phyloP scores from a whole-genome alignment of 2,888 invertebrate species.

The Stenodema calcarata region DNA sequence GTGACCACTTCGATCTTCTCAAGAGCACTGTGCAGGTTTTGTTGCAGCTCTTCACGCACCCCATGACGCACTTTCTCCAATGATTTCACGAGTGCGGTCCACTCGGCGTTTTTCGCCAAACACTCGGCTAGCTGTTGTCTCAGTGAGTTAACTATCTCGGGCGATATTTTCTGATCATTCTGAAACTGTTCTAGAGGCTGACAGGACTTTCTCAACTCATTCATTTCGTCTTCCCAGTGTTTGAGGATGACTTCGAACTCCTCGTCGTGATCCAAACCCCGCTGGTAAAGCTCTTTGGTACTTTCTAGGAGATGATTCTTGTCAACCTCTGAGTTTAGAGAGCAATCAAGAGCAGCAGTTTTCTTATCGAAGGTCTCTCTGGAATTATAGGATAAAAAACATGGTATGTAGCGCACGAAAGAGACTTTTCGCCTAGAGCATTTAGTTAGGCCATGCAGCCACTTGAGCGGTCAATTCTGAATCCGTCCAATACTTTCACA shows the following conservation, averaged over 20 bases:
- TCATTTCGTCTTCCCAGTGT: slow-evolving; percentile 9
- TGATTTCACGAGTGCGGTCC: not conserved
- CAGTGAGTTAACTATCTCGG: not conserved
- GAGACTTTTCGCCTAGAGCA: too few relatives aligned
- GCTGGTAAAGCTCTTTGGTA: slow-evolving; percentile 37
- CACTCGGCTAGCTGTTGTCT: not conserved
- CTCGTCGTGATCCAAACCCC: slow-evolving; percentile 22
- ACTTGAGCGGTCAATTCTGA: too few relatives aligned
- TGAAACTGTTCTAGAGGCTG: not conserved
- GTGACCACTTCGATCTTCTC: slow-evolving; percentile 23
- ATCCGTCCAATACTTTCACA: too few relatives aligned
- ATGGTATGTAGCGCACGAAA: too few relatives aligned
- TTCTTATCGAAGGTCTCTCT: slow-evolving; percentile 24
- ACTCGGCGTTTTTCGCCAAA: slow-evolving; percentile 20
- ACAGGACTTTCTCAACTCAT: not conserved
- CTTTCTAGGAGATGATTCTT: slow-evolving; percentile 39
- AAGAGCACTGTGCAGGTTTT: not conserved
- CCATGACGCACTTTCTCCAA: not conserved
- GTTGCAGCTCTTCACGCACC: not conserved
- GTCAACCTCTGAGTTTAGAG: not conserved
- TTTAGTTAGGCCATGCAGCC: too few relatives aligned
- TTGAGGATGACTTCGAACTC: slow-evolving; percentile 29
- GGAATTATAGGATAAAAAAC: not conserved
- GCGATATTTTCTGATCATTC: not conserved
- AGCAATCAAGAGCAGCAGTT: not conserved